Evolutionary conservation across 2,888 invertebrate species (phyloP).

Genomic region (Clunio marinus): DNA sequence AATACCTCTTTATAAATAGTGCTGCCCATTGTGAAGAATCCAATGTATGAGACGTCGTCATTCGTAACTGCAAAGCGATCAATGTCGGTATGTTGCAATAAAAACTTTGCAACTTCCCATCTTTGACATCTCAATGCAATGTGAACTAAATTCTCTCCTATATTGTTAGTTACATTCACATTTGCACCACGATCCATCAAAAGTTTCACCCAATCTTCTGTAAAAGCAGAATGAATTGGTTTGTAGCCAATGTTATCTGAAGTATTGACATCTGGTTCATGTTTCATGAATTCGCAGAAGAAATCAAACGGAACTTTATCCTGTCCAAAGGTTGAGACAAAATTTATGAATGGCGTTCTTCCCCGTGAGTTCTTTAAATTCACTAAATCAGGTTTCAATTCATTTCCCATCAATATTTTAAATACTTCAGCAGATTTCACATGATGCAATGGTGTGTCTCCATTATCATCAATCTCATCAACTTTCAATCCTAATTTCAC

Average conservation of each 20-base stretch:
- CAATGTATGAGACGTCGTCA: constrained; percentile 3
- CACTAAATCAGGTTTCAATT: background rate
- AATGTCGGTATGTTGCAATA: background rate
- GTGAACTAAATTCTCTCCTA: constrained; percentile 12
- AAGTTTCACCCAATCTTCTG: background rate
- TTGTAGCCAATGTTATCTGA: background rate
- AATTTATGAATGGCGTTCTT: background rate
- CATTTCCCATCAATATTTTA: background rate
- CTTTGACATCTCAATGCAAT: background rate
- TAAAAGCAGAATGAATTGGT: background rate
- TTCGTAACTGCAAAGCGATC: constrained; percentile 4
- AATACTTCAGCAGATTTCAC: background rate
- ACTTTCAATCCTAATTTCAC: constrained; percentile 10
- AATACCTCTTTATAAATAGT: background rate
- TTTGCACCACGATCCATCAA: background rate
- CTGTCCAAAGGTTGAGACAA: background rate
- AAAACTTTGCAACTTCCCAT: background rate
- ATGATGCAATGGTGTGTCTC: background rate
- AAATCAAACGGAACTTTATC: background rate
- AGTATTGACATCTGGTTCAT: background rate
- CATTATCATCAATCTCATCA: background rate
- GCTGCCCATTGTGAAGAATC: background rate
- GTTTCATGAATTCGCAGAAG: constrained; percentile 10
- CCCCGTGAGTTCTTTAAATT: background rate
- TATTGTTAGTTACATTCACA: background rate